Evolutionary conservation across 2,113 vertebrate species (phyloP).

Genomic region (Zapornia atra): DNA sequence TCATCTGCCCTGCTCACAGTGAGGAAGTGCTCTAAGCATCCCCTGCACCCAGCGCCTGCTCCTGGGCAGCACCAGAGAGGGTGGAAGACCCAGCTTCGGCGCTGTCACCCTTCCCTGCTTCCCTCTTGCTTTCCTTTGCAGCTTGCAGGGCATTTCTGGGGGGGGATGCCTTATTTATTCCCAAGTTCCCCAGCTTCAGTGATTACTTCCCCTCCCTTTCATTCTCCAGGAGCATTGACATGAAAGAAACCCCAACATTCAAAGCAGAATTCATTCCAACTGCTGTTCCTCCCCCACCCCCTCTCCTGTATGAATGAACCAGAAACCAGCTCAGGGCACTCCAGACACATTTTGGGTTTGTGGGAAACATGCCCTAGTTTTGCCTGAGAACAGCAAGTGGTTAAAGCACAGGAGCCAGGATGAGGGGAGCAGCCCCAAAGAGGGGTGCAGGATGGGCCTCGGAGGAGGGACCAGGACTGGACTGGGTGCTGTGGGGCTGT

Average conservation of each 20-base stretch:
- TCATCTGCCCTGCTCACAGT: not conserved
- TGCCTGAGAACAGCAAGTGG: not conserved
- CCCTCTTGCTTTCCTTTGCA: not conserved
- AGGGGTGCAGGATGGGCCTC: not conserved
- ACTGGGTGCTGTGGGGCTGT: rapidly evolving
- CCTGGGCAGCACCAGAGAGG: not conserved
- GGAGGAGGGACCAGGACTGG: not conserved
- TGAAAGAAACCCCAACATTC: constrained; percentile 17
- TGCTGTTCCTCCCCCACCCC: too few species aligned
- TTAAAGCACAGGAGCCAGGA: rapidly evolving
- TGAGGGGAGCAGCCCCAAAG: not conserved
- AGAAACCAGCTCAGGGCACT: not conserved
- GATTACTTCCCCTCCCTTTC: not conserved
- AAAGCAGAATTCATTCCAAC: not conserved
- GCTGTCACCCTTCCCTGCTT: rapidly evolving
- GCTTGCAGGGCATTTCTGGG: too few species aligned
- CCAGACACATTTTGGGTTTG: not conserved
- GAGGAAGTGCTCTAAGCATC: not conserved
- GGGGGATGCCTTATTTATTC: too few species aligned
- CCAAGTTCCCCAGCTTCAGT: not conserved
- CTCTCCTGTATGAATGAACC: not conserved
- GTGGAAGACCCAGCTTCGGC: rapidly evolving
- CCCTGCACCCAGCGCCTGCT: not conserved
- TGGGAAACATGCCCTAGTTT: not conserved
- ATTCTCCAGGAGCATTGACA: not conserved